Base-by-base conservation (phyloP, 2,888 invertebrate genomes). In the Eumacrocentrus americanus region DNA sequence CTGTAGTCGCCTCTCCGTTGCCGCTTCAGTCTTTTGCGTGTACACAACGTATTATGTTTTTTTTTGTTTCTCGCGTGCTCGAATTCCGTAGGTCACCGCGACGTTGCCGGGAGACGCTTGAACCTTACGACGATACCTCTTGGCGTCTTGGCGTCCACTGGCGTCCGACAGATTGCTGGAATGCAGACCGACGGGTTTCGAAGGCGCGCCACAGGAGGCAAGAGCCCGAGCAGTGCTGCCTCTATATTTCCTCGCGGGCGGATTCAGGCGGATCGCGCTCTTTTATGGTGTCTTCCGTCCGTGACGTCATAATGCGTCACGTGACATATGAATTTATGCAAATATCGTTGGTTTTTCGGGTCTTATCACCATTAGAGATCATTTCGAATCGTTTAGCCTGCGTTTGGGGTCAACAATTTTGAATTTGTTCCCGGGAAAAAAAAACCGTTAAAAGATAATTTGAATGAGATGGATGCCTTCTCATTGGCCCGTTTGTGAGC, bases 161-260 rank as follows among this genome's bases (percentile, higher is more conserved):
- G 70, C 68, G 70, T 68, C 67, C 50, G 48, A 73, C 72, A 73
- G 75, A 73, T 74, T 73, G 77, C 76, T 80, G 80, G 80, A 80
- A 80, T 80, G 80, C 77, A 74, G 76, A 78, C 78, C 76, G 79
- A 80, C 80, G 73, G 76, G 79, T 80, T 80, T 54, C 42, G 52
- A 60, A 54, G 56, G 47, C 52, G 52, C 52, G 35, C 58, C 48
- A 44, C 58, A 37, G 52, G 38, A 20, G 44, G 44, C 54, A 44
- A 46, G 29, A 53, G 40, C 12, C 53, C 29, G 54, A 54, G 54
- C 42, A 29, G 54, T 54, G 54, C 54, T 54, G 44, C 54, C 44
- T 42, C 20, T 54, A 54, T 29, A 29, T 44, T 54, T 54, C 42
- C 54, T 54, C 44, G 35, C 54, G 35, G 54, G 34, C 20, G 44